Conservation (phyloP, 2,888 invertebrate genomes). For the Amiota communis region DNA sequence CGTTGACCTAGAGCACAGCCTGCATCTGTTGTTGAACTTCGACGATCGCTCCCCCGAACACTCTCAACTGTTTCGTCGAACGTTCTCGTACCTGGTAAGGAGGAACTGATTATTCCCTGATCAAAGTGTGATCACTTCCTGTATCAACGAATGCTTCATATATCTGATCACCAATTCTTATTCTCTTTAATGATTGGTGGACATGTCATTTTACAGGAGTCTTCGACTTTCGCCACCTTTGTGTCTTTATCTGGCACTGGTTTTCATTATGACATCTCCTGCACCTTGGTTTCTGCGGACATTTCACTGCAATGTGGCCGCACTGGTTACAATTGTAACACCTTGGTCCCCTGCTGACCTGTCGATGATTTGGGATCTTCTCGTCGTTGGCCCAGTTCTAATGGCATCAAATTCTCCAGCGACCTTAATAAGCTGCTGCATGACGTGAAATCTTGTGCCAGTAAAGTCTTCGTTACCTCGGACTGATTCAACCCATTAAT, state of each 20-base stretch:
- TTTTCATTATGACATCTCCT: neutral
- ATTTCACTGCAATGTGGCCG: conserved; percentile 10
- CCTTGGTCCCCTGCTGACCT: neutral
- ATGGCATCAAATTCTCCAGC: conserved; percentile 32
- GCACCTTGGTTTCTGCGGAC: conserved; percentile 4
- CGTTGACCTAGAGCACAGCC: conserved; percentile 27
- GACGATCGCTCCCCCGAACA: conserved; percentile 41
- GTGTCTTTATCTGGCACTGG: neutral
- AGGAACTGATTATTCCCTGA: conserved; percentile 28
- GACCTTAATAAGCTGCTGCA: conserved; percentile 39
- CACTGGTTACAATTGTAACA: conserved; percentile 11
- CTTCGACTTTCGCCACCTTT: neutral
- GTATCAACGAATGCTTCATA: conserved; percentile 37
- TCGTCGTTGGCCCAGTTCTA: too few relatives aligned
- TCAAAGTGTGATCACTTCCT: conserved; percentile 33
- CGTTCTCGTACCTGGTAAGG: too few relatives aligned
- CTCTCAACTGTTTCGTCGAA: conserved; percentile 32
- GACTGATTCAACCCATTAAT: conserved; percentile 42
- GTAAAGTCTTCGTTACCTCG: conserved; percentile 35
- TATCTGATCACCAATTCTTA: conserved; percentile 6
- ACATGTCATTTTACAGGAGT: too few relatives aligned
- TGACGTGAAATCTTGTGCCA: conserved; percentile 34
- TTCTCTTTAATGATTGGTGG: conserved; percentile 27
- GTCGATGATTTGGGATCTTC: too few relatives aligned
- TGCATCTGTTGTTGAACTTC: conserved; percentile 29